Base-by-base conservation (phyloP, 2,797 vertebrate genomes). In the Heterohyrax brucei region DNA sequence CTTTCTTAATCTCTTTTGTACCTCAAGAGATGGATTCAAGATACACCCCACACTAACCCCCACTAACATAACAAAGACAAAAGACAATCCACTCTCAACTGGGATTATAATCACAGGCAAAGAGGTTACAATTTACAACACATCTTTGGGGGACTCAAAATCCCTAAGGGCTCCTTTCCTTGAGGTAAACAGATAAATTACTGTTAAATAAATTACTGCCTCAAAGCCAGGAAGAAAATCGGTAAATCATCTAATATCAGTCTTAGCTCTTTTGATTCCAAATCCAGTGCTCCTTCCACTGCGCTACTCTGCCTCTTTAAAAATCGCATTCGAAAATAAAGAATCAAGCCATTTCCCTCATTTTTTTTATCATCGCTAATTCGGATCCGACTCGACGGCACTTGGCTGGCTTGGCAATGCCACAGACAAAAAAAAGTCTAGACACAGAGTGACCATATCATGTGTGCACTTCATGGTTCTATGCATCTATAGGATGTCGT, bases 321-420 rank as follows among this genome's bases (percentile, higher is more conserved):
- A 81, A 95, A 92, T 73, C 30, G 72, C 2, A 28, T 28, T 72
- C 66, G 33, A 89, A 91, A 92, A 73, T 87, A n/a, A 66, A 61
- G 39, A 64, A 84, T 91, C 72, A 72, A 68, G 46, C 48, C 12
- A 48, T 80, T 87, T 48, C 33, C 53, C 81, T 88, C 66, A 64
- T 88, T 66, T 85, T 39, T 39, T 70, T 87, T 68, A 44, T 6
- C 75, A 85, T 50, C 68, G 80, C 86, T 62, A 94, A n/a, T n/a
- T n/a, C n/a, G n/a, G n/a, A n/a, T n/a, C n/a, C n/a, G n/a, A n/a
- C n/a, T n/a, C n/a, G n/a, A n/a, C n/a, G n/a, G n/a, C n/a, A n/a
- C n/a, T n/a, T n/a, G n/a, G n/a, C n/a, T n/a, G n/a, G n/a, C n/a
- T n/a, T n/a, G n/a, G n/a, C n/a, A n/a, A 73, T 61, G 82, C 4